Conservation (phyloP, 2,113 vertebrate genomes). For the Silurus glanis region DNA sequence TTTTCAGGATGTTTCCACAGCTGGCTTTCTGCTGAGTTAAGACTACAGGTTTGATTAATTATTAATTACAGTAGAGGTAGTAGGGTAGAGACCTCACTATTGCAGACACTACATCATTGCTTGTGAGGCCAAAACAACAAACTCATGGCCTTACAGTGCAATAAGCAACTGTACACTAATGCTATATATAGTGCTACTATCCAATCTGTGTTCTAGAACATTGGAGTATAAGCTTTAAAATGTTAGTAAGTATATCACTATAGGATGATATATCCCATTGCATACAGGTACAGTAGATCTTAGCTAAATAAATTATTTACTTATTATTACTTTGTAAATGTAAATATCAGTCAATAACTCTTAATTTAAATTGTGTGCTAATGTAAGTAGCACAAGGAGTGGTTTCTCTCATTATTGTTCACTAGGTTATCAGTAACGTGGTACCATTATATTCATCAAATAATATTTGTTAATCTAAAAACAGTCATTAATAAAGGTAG, state of each 20-base stretch:
- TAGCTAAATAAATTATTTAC: background rate
- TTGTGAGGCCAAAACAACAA: background rate
- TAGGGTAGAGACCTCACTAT: background rate
- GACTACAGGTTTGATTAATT: background rate
- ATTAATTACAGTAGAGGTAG: constrained; percentile 15
- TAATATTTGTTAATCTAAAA: background rate
- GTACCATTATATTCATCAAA: background rate
- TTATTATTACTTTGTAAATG: background rate
- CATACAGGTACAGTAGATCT: background rate
- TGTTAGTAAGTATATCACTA: background rate
- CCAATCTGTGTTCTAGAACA: background rate
- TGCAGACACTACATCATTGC: background rate
- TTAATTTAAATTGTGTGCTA: background rate
- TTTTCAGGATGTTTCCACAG: background rate
- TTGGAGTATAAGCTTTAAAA: background rate
- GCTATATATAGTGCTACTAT: background rate
- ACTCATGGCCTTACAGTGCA: background rate
- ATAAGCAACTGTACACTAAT: background rate
- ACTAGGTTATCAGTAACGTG: background rate
- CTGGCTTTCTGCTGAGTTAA: constrained; percentile 12
- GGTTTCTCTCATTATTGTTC: background rate
- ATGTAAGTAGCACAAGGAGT: background rate
- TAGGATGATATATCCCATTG: background rate
- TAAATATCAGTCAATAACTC: background rate
- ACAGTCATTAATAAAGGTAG: background rate